phyloP scores from a whole-genome alignment of 2,113 vertebrate genomes.

The Pterocles gutturalis region DNA sequence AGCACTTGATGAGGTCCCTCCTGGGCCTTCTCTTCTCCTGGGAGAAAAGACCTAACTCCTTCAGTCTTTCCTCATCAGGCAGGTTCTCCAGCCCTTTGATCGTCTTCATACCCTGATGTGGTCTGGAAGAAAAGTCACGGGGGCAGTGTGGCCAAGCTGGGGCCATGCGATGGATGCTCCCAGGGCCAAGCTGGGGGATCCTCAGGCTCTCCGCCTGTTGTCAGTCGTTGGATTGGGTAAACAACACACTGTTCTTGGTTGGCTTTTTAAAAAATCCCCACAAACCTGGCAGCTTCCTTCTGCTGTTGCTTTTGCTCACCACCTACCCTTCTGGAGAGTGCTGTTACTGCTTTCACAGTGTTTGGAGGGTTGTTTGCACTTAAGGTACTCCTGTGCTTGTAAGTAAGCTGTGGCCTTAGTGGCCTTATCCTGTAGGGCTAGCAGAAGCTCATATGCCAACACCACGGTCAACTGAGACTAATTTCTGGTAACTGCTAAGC shows the following conservation, averaged over 20 bases:
- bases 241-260: neutral
- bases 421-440: neutral
- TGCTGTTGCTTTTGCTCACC: neutral
- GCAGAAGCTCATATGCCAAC: neutral
- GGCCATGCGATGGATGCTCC: rapidly evolving
- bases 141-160: neutral
- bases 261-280: neutral
- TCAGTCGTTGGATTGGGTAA: neutral
- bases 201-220: neutral
- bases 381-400: neutral
- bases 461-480: neutral
- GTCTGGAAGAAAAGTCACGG: neutral
- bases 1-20: neutral
- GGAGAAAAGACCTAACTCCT: neutral
- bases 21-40: neutral
- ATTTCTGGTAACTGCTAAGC: neutral
- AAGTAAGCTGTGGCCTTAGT: neutral
- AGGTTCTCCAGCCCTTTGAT: neutral
- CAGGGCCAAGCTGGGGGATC: neutral
- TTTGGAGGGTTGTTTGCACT: neutral
- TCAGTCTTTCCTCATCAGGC: neutral
- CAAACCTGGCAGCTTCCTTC: rapidly evolving
- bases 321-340: neutral
- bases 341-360: neutral
- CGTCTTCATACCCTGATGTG: neutral